phyloP scores from a whole-genome alignment of 23 tunicate genomes.

The Aplidium turbinatum region DNA sequence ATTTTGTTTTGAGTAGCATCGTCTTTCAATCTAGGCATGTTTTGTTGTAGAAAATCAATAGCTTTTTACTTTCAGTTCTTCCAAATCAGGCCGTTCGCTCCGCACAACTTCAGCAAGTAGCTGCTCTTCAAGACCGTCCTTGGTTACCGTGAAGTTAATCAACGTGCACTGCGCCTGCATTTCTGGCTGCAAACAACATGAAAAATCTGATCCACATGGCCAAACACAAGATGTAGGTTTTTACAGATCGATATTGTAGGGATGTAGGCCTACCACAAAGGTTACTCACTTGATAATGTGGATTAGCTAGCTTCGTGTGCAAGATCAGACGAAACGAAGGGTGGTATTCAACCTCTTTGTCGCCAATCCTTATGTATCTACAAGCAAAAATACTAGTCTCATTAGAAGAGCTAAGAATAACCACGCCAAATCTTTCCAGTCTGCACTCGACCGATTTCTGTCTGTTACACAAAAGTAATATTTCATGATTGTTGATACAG shows the following conservation, averaged over 20 bases:
- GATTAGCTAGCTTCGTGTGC: slow-evolving; percentile 97
- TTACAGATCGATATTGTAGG: neutral
- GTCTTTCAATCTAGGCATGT: too few species aligned
- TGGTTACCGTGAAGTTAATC: slow-evolving; percentile 98
- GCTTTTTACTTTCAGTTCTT: slow-evolving; percentile 89
- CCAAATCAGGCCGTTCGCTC: slow-evolving; percentile 96
- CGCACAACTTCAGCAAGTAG: slow-evolving; percentile 96
- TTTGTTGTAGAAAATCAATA: too few species aligned
- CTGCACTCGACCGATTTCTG: too few species aligned
- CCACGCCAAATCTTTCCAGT: too few species aligned
- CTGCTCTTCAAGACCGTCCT: slow-evolving; percentile 98
- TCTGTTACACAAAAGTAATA: too few species aligned
- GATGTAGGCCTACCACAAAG: neutral
- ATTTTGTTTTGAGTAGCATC: too few species aligned
- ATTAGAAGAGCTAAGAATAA: too few species aligned
- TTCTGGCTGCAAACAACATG: slow-evolving; percentile 75
- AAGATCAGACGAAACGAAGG: slow-evolving; percentile 89
- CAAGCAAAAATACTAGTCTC: slow-evolving; percentile 1
- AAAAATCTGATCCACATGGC: too few species aligned
- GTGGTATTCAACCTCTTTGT: slow-evolving; percentile 96
- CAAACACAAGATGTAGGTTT: neutral
- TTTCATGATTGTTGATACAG: too few species aligned
- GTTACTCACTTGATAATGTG: slow-evolving; percentile 90
- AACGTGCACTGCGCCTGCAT: slow-evolving; percentile 99
- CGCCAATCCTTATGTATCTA: slow-evolving; percentile 96